Evolutionary conservation across 1,140 invertebrate genomes (phyloP).

Genomic region (Dinoponera quadriceps): DNA sequence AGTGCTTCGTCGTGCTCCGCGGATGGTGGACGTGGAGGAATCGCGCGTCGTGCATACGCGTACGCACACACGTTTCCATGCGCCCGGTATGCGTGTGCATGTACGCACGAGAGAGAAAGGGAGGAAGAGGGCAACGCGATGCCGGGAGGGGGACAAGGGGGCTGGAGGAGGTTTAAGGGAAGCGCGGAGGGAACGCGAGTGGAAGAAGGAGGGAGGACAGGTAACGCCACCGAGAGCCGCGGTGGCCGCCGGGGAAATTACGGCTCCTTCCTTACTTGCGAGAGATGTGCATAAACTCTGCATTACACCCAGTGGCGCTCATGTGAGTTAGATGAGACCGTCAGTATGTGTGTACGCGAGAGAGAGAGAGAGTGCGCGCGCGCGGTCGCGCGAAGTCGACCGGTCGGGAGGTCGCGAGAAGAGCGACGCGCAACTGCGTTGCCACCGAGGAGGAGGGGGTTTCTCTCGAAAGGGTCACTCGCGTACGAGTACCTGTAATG

Average conservation of each 20-base stretch:
- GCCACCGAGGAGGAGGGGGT: not conserved
- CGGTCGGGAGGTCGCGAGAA: not conserved
- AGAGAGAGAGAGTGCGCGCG: not conserved
- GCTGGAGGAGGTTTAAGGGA: conserved; percentile 59
- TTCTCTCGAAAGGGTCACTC: not conserved
- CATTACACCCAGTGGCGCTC: conserved; percentile 82
- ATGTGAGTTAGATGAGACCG: conserved; percentile 20
- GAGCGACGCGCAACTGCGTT: not conserved
- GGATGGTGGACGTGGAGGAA: conserved; percentile 69
- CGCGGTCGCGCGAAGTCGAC: not conserved
- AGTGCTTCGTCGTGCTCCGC: conserved; percentile 78
- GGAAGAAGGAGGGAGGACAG: conserved; percentile 74
- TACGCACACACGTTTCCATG: not conserved
- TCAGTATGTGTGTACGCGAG: no score
- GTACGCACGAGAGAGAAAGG: conserved; percentile 2
- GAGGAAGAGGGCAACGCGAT: conserved; percentile 28
- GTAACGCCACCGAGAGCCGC: conserved; percentile 82
- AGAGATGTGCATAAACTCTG: conserved; percentile 84
- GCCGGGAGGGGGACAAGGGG: conserved; percentile 34
- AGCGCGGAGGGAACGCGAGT: conserved; percentile 66
- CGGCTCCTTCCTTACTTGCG: conserved; percentile 82
- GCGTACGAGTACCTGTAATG: not conserved
- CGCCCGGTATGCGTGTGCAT: not conserved
- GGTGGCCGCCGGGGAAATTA: conserved; percentile 85
- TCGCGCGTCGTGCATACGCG: conserved; percentile 53